Evolutionary conservation across 2,797 vertebrate species (phyloP), one percentile per base, ranked within the genome.

Genomic region (Psittacula derbiana): DNA sequence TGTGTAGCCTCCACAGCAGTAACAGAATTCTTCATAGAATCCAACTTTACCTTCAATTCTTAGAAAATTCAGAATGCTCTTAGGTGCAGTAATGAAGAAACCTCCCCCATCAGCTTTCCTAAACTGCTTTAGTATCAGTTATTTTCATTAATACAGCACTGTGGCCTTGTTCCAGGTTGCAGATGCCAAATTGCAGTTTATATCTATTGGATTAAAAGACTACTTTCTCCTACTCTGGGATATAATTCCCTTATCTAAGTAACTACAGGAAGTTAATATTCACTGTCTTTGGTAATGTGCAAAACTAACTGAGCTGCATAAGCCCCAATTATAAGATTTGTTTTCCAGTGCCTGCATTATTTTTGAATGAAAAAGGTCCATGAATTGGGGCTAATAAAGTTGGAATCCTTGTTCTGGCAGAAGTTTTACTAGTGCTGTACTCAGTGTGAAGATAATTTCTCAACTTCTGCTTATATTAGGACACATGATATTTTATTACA

Each of bases 401-500:
- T 67, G 16, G 30, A 31, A 5, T 62, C 28, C 12, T 30, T 60
- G 17, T 11, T 73, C 78, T 87, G 36, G 50, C 62, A 91, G 31
- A 57, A 60, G 31, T 90, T 96, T 90, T 60, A 50, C n/a, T 25
- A 71, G 12, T 43, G 21, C 24, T 65, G 24, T 43, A 43, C 41
- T 86, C 73, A 72, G 58, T 65, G 57, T 41, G 80, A 95, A 92
- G 64, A 88, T 49, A 0, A 41, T 96, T 94, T 88, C 78, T 88
- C 67, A 86, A 79, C 36, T 95, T 96, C 83, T 86, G 55, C 60
- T 88, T 87, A 3, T 73, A 41, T 90, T 86, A 84, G 84, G 92
- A 91, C 36, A 62, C 76, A 72, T 61, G 38, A 88, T 88, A 67
- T 95, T 95, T 94, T 95, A 92, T 95, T 91, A 75, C 11, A 46